Conservation (phyloP, 2,113 vertebrate species). For the Sardina pilchardus region DNA sequence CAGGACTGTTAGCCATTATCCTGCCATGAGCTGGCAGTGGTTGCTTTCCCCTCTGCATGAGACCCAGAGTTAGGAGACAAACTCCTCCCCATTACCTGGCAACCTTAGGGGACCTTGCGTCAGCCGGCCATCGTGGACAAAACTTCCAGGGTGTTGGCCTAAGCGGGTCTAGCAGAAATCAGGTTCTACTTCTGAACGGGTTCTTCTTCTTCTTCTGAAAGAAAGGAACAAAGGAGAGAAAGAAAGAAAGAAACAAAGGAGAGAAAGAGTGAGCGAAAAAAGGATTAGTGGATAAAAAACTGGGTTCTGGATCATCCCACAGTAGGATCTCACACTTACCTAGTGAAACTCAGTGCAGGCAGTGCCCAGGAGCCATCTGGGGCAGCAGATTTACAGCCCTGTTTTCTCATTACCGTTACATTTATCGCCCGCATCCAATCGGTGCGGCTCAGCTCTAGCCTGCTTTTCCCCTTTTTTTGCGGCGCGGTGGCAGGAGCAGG, state of each 20-base stretch:
- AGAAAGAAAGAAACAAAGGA: not conserved
- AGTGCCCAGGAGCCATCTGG: not conserved
- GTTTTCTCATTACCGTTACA: not conserved
- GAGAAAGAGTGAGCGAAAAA: not conserved
- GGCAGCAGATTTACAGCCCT: not conserved
- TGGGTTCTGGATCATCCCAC: not conserved
- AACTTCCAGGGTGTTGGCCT: slow-evolving; percentile 24
- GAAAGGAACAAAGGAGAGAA: not conserved
- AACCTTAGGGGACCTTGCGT: slow-evolving; percentile 47
- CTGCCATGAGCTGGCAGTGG: slow-evolving; percentile 53
- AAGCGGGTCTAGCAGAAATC: not conserved
- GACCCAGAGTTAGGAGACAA: slow-evolving; percentile 55
- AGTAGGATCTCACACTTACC: not conserved
- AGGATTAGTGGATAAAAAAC: not conserved
- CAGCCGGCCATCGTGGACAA: slow-evolving; percentile 44
- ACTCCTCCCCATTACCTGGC: slow-evolving; percentile 12
- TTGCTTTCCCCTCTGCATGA: slow-evolving; percentile 54
- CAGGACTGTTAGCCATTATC: slow-evolving; percentile 59
- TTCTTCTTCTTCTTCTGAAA: not conserved
- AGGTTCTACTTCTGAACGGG: not conserved
- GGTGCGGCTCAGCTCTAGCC: not conserved
- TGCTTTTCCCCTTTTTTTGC: not conserved
- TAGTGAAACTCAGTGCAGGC: not conserved
- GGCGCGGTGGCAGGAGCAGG: slow-evolving; percentile 8
- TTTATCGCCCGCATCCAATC: not conserved